Conservation (phyloP, 2,888 invertebrate genomes). For the Choreutis nemorana region DNA sequence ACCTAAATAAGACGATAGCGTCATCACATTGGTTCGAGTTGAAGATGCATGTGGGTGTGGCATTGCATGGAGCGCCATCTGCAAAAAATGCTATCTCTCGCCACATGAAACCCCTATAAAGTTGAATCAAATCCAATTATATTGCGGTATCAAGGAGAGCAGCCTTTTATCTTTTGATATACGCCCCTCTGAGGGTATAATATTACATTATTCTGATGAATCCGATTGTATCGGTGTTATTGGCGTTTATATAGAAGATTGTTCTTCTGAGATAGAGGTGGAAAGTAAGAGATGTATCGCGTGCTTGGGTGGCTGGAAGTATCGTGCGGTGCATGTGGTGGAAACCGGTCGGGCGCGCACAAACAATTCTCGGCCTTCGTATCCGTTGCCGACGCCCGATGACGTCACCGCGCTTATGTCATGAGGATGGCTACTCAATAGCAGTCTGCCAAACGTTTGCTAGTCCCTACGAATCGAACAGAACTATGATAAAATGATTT, state of each 20-base stretch:
- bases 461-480: constrained; percentile 1
- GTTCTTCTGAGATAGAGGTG: too few relatives aligned
- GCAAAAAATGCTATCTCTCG: background rate
- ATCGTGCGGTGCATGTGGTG: constrained; percentile 36
- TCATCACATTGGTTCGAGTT: constrained; percentile 36
- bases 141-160: too few relatives aligned
- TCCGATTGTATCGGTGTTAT: too few relatives aligned
- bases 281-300: constrained; percentile 19
- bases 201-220: too few relatives aligned
- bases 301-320: constrained; percentile 20
- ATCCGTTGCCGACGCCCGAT: constrained; percentile 49
- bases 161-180: too few relatives aligned
- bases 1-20: constrained; percentile 52
- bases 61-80: constrained; percentile 21
- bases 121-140: too few relatives aligned
- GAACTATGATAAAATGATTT: constrained; percentile 4
- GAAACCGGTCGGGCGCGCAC: constrained; percentile 41
- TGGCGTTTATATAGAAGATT: too few relatives aligned
- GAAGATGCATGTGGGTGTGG: constrained; percentile 39
- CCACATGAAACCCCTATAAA: too few relatives aligned
- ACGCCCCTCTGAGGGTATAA: too few relatives aligned
- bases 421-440: constrained; percentile 16
- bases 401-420: constrained; percentile 62
- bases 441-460: too few relatives aligned
- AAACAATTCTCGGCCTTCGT: constrained; percentile 51